Percentiles rank a stretch among this genome's conserved stretches.
These are phyloP conservation scores for Drosophila robusta DNA, from an alignment of 2,888 invertebrate species.

Conservation along the genomic window DNA sequence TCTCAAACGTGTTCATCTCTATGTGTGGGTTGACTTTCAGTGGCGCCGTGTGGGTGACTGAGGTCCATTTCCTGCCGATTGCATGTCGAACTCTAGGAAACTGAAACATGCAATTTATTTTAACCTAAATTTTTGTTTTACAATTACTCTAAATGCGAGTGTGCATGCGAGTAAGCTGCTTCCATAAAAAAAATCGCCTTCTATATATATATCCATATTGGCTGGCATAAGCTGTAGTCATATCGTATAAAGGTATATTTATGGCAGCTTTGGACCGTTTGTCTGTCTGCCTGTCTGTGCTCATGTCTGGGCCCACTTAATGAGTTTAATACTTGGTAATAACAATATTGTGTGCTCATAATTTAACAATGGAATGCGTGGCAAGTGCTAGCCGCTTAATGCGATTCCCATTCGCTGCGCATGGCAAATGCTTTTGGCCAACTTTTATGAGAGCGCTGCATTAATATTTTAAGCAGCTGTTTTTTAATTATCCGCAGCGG, in stretches of 20 bases:
- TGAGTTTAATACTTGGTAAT: slow-evolving; percentile 44
- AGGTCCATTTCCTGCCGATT: slow-evolving; percentile 31
- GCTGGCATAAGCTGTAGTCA: neutral
- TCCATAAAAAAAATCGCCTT: slow-evolving; percentile 18
- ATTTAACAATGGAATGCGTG: slow-evolving; percentile 26
- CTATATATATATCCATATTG: slow-evolving; percentile 4
- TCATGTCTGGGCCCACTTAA: slow-evolving; percentile 29
- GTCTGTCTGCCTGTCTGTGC: slow-evolving; percentile 3
- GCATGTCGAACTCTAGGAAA: slow-evolving; percentile 37
- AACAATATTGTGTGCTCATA: slow-evolving; percentile 40
- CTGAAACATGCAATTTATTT: slow-evolving; percentile 72
- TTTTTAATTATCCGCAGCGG: slow-evolving; percentile 39
- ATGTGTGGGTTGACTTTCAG: slow-evolving; percentile 4
- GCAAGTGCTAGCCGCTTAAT: slow-evolving; percentile 22
- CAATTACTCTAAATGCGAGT: slow-evolving; percentile 38
- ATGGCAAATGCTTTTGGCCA: slow-evolving; percentile 7
- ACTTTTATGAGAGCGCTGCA: slow-evolving; percentile 25
- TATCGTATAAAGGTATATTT: slow-evolving; percentile 10
- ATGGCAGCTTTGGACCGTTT: slow-evolving; percentile 5
- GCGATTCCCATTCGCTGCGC: slow-evolving; percentile 16
- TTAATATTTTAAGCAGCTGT: slow-evolving; percentile 46
- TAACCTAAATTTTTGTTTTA: slow-evolving; percentile 65
- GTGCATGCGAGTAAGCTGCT: slow-evolving; percentile 28
- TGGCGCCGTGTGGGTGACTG: slow-evolving; percentile 27
- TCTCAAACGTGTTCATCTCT: slow-evolving; percentile 3